phyloP scores from a whole-genome alignment of 2,113 vertebrate species.

The Gasterosteus aculeatus region DNA sequence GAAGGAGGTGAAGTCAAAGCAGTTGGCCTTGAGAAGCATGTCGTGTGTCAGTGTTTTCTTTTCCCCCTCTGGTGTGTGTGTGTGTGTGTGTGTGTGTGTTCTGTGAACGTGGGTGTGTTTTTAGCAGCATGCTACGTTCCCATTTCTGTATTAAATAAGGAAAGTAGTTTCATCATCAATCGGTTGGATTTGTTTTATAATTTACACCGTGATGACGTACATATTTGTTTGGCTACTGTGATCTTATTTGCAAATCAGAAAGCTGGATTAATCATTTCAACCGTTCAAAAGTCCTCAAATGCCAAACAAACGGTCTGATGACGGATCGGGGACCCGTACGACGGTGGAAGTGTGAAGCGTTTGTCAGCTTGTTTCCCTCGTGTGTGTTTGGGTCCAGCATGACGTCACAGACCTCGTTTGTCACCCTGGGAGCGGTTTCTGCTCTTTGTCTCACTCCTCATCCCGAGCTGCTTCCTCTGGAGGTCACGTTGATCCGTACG shows the following conservation, averaged over 20 bases:
- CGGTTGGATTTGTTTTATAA: too few relatives aligned
- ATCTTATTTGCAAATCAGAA: neutral
- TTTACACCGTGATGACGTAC: neutral
- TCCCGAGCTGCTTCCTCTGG: neutral
- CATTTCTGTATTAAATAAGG: constrained; percentile 21
- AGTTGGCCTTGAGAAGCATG: constrained; percentile 62
- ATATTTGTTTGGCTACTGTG: neutral
- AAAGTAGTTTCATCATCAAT: neutral
- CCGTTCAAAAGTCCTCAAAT: neutral
- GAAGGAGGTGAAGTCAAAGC: constrained; percentile 64
- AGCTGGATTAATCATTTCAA: neutral
- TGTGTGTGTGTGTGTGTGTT: constrained; percentile 31
- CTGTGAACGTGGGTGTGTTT: constrained; percentile 20
- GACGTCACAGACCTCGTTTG: too few relatives aligned
- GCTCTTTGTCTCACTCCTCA: neutral
- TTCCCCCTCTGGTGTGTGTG: neutral
- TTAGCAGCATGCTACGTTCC: constrained; percentile 43
- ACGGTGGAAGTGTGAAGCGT: too few relatives aligned
- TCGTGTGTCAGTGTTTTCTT: neutral
- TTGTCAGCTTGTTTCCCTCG: too few relatives aligned
- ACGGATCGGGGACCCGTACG: too few relatives aligned
- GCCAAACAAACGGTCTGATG: too few relatives aligned
- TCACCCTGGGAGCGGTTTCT: constrained; percentile 2
- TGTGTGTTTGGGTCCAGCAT: neutral
- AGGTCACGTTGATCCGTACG: constrained; percentile 25